Evolutionary conservation across 1,140 invertebrate genomes (phyloP).

Genomic region (Batillaria attramentaria): DNA sequence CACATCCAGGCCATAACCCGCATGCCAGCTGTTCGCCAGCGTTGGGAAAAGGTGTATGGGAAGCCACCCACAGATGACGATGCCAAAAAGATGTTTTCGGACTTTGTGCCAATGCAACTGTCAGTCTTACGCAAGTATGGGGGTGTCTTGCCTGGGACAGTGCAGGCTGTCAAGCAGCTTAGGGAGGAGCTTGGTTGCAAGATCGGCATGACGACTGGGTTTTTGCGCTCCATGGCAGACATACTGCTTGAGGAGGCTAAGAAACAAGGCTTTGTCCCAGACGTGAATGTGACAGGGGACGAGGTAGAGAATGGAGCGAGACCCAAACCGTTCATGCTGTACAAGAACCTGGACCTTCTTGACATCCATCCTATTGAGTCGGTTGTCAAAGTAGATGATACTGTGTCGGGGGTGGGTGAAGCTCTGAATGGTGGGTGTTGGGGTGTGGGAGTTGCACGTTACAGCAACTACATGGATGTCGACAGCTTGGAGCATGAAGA

Average conservation of each 20-base stretch:
- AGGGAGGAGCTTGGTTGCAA: constrained; percentile 57
- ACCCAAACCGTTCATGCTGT: constrained; percentile 73
- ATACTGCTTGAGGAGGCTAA: constrained; percentile 59
- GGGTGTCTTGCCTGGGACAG: constrained; percentile 59
- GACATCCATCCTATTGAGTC: constrained; percentile 69
- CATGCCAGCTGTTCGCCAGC: constrained; percentile 49
- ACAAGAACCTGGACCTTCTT: constrained; percentile 69
- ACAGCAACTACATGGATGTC: constrained; percentile 72
- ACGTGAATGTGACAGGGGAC: constrained; percentile 69
- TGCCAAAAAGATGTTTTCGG: constrained; percentile 64
- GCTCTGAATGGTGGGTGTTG: constrained; percentile 72
- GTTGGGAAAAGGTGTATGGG: constrained; percentile 61
- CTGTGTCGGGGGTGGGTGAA: constrained; percentile 69
- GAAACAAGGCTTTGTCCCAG: constrained; percentile 70
- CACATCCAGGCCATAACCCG: constrained; percentile 65
- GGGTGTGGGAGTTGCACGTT: constrained; percentile 70
- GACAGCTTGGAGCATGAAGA: constrained; percentile 65
- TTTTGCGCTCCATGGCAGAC: constrained; percentile 62
- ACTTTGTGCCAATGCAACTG: constrained; percentile 66
- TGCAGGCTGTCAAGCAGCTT: constrained; percentile 54
- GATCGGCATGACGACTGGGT: constrained; percentile 66
- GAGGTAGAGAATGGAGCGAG: constrained; percentile 69
- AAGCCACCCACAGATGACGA: constrained; percentile 58
- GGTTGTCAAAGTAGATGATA: constrained; percentile 72
- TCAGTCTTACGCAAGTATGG: constrained; percentile 52